Evolutionary conservation across 2,113 vertebrate genomes (phyloP).

Genomic region (Microcebus murinus): DNA sequence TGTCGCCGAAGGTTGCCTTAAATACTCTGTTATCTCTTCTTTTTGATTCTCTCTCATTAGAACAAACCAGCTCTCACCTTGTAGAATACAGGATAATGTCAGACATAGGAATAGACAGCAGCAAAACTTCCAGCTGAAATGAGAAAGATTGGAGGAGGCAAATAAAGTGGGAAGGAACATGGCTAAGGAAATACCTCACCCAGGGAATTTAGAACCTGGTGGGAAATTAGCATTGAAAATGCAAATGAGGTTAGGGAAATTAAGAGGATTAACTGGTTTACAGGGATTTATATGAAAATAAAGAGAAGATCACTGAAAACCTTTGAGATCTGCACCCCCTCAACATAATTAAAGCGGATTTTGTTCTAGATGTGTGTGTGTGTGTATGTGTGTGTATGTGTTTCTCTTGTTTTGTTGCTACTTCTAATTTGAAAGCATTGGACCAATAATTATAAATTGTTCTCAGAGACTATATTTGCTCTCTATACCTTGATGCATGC

Average conservation of each 20-base stretch:
- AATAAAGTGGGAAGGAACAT: not conserved
- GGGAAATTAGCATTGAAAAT: constrained; percentile 78
- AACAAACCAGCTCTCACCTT: not conserved
- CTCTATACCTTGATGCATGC: not conserved
- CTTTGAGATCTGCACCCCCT: not conserved
- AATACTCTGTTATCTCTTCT: not conserved
- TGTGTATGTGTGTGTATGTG: not conserved
- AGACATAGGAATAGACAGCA: not conserved
- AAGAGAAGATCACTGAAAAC: constrained; percentile 64
- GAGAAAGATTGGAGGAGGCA: constrained; percentile 43
- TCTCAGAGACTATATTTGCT: not conserved
- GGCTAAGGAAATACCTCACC: constrained; percentile 63
- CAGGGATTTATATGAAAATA: constrained; percentile 79
- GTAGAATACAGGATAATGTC: not conserved
- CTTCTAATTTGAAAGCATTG: constrained; percentile 2
- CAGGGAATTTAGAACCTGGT: constrained; percentile 59
- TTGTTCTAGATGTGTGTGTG: not conserved
- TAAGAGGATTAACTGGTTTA: constrained; percentile 78
- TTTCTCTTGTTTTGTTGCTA: not conserved
- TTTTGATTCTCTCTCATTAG: constrained; percentile 29
- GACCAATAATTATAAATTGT: not conserved
- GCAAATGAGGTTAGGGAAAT: constrained; percentile 74
- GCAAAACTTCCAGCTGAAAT: constrained; percentile 28
- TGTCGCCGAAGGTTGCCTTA: not conserved
- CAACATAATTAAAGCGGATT: constrained; percentile 39